Percentiles rank a stretch among this genome's conserved stretches.
Evolutionary conservation across 2,797 vertebrate genomes (phyloP).

Genomic region (Parauchenoglanis ngamensis): DNA sequence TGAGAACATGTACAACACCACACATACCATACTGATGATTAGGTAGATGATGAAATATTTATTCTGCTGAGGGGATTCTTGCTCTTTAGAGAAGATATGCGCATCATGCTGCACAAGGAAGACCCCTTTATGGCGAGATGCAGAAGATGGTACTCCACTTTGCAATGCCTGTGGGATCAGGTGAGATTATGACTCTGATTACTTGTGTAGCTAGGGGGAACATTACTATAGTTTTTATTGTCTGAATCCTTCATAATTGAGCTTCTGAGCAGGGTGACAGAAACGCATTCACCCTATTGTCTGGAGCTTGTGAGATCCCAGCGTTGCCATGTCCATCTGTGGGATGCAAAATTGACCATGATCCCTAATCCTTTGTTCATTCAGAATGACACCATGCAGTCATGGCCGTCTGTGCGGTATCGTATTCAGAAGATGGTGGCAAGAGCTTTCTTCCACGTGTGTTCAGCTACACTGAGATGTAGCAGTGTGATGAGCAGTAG

Average conservation of each 20-base stretch:
- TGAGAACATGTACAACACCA: neutral
- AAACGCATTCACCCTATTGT: neutral
- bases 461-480: neutral
- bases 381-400: neutral
- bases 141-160: slow-evolving; percentile 88
- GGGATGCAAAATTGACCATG: neutral
- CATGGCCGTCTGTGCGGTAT: neutral
- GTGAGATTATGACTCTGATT: slow-evolving; percentile 63
- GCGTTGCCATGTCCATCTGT: neutral
- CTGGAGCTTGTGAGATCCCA: neutral
- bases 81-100: slow-evolving; percentile 78
- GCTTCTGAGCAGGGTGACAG: neutral
- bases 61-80: slow-evolving; percentile 7
- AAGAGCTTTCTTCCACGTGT: neutral
- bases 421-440: neutral
- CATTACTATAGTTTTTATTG: neutral
- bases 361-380: neutral
- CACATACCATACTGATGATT: neutral
- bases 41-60: neutral
- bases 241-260: neutral
- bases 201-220: neutral
- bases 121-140: slow-evolving; percentile 90
- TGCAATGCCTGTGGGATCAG: slow-evolving; percentile 95
- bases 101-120: slow-evolving; percentile 87
- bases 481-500: neutral